phyloP scores from a whole-genome alignment of 35 echinoderm and acorn worm species.

The Anneissia japonica region DNA sequence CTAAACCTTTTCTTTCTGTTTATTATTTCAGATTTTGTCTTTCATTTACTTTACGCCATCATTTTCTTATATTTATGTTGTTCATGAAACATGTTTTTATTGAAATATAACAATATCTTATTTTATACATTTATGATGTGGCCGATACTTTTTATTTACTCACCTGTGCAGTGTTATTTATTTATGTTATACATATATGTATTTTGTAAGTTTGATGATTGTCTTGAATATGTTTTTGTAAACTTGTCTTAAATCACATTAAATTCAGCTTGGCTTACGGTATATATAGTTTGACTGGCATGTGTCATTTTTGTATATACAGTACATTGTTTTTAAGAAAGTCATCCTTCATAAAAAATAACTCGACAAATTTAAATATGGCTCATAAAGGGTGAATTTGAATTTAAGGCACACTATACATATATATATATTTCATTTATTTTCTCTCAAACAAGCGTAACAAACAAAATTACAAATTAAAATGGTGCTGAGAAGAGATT shows the following conservation, averaged over 20 bases:
- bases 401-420: too few species aligned
- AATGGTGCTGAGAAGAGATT: too few species aligned
- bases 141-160: not conserved
- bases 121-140: not conserved
- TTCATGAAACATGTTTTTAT: not conserved
- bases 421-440: too few species aligned
- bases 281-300: not conserved
- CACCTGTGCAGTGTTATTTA: not conserved
- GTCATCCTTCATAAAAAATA: too few species aligned
- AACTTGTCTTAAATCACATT: not conserved
- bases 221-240: too few species aligned
- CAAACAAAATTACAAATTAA: too few species aligned
- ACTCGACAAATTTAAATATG: too few species aligned
- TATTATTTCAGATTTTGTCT: not conserved
- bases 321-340: too few species aligned
- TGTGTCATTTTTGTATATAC: too few species aligned
- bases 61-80: conserved; percentile 2
- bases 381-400: too few species aligned
- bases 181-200: not conserved
- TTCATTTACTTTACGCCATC: not conserved
- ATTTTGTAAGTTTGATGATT: not conserved
- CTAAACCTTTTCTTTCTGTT: not conserved
- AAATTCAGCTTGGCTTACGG: not conserved
- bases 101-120: not conserved
- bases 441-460: too few species aligned